Evolutionary conservation across 2,888 invertebrate genomes (phyloP), one percentile per base, ranked within the genome.

Genomic region (Lingula anatina): DNA sequence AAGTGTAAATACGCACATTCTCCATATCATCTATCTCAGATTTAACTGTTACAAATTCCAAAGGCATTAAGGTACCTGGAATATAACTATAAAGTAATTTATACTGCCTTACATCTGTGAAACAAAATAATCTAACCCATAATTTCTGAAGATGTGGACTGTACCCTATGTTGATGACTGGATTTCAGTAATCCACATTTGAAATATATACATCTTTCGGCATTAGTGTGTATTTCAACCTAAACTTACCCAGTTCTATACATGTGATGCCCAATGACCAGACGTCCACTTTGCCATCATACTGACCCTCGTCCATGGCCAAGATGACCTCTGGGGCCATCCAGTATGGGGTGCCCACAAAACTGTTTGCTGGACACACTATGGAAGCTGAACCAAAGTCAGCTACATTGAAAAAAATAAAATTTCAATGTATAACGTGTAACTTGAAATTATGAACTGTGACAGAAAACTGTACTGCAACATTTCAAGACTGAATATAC

Each of bases 261-360:
- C 97, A 97, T 9, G 99, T 99, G 69, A 99, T 99, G 63, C 96
- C 99, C 64, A 97, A 80, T 5, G 77, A 97, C 99, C 99, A 99
- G 53, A 99, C 93, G 78, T 99, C 99, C 56, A 96, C 96, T 83
- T 96, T 95, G 43, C 94, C 94, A 79, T 97, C 96, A 76, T 99
- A 99, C 81, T 97, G 94, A 1, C 97, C 99, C 77, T 99, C 97
- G 72, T 99, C 99, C 99, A 99, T 99, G 46, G 99, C 99, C 64
- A 99, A 80, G 73, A 99, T 99, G 48, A 97, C 97, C 81, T 99
- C 99, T 0, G 99, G 99, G 23, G 99, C 96, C 95, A 78, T 78
- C 77, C 77, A 78, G 59, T 77, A 75, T 3, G 76, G 76, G 25
- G 97, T 97, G 15, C 99, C 99, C 36, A 99, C 97, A 79, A 99